Percentiles rank a stretch among this genome's conserved stretches.
Conservation (phyloP, 2,888 invertebrate genomes). For the Parasteatoda lunata region DNA sequence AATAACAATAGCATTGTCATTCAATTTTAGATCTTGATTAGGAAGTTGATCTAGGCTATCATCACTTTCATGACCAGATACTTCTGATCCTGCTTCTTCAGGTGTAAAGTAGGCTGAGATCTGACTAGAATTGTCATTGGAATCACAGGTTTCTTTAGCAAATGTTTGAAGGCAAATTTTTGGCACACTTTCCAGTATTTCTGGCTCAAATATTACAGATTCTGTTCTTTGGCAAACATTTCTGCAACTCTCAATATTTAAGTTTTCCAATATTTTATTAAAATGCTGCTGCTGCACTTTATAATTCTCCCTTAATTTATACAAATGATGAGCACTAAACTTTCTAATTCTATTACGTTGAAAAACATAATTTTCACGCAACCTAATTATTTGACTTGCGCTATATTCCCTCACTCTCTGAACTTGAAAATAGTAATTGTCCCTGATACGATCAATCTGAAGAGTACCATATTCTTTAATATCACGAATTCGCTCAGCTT, state of each 20-base stretch:
- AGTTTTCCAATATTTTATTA: constrained; percentile 93
- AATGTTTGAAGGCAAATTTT: constrained; percentile 58
- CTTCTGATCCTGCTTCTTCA: constrained; percentile 63
- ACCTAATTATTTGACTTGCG: constrained; percentile 91
- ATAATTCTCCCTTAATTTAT: constrained; percentile 91
- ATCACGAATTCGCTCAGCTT: constrained; percentile 88
- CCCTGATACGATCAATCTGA: constrained; percentile 86
- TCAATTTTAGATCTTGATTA: too few species aligned
- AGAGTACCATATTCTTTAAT: constrained; percentile 91
- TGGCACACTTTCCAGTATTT: constrained; percentile 61
- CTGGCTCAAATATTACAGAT: constrained; percentile 75
- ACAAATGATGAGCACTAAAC: constrained; percentile 93
- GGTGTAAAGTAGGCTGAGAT: constrained; percentile 68
- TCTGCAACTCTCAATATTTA: constrained; percentile 93
- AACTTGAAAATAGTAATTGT: constrained; percentile 94
- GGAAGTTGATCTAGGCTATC: background rate
- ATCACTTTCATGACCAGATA: constrained; percentile 61
- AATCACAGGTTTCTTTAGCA: constrained; percentile 43
- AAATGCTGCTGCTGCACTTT: constrained; percentile 96
- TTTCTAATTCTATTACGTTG: constrained; percentile 95
- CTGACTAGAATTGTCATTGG: constrained; percentile 66
- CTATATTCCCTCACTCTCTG: constrained; percentile 94
- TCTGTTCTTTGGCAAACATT: constrained; percentile 86
- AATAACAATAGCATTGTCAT: too few species aligned
- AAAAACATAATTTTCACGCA: constrained; percentile 95